Conservation (phyloP, 2,888 invertebrate genomes). For the Phoenoteleia sp. region DNA sequence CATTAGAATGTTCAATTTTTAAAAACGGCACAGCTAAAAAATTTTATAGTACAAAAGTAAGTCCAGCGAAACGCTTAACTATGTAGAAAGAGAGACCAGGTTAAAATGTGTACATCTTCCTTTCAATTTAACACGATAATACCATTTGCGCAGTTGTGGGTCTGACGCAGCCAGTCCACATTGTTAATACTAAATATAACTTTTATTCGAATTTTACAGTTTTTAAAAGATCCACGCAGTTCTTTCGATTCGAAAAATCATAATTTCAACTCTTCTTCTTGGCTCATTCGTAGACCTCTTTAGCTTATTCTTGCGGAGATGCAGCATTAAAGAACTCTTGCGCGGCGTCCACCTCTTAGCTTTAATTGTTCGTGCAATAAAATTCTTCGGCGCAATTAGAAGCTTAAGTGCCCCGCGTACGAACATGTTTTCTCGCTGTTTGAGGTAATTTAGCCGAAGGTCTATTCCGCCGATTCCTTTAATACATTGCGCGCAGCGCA, state of each 20-base stretch:
- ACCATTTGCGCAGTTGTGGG: too few species aligned
- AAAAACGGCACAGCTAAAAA: too few species aligned
- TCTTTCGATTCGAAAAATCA: not conserved
- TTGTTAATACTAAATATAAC: not conserved
- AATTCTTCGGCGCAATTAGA: conserved; percentile 73
- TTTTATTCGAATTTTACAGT: not conserved
- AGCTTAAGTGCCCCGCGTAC: conserved; percentile 67
- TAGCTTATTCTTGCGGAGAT: conserved; percentile 53
- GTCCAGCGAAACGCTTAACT: too few species aligned
- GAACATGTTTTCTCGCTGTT: conserved; percentile 74
- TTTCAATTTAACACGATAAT: too few species aligned
- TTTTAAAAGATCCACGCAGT: not conserved
- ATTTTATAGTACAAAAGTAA: too few species aligned
- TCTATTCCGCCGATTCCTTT: conserved; percentile 73
- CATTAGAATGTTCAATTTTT: too few species aligned
- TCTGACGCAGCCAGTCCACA: not conserved
- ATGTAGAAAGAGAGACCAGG: too few species aligned
- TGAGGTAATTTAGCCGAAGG: conserved; percentile 72
- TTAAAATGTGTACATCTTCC: too few species aligned
- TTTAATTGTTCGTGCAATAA: conserved; percentile 75
- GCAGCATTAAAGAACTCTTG: conserved; percentile 57
- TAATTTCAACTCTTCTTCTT: conserved; percentile 11
- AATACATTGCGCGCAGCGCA: conserved; percentile 62
- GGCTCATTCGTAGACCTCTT: conserved; percentile 49
- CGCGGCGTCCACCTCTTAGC: conserved; percentile 52